Evolutionary conservation across 92 coral and sea anemone species (phyloP).

Genomic region (Siderastrea siderea): DNA sequence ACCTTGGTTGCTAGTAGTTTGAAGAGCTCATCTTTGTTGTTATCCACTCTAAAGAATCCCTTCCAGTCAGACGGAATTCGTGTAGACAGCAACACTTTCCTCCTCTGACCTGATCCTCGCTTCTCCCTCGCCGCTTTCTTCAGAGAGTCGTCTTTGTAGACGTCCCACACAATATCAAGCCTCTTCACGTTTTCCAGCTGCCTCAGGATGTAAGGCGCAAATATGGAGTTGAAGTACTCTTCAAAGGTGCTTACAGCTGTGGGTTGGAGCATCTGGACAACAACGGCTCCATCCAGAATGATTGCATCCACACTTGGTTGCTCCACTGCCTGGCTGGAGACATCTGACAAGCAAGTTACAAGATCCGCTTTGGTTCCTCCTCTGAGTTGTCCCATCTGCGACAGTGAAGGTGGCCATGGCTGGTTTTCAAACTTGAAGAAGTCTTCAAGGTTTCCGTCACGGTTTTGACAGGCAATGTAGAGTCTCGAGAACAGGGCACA

Average conservation of each 20-base stretch:
- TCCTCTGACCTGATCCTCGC: slow-evolving; percentile 77
- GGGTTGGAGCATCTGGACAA: too few species aligned
- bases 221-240: slow-evolving; percentile 61
- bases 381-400: slow-evolving; percentile 64
- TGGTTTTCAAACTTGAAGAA: slow-evolving; percentile 70
- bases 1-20: slow-evolving; percentile 48
- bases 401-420: slow-evolving; percentile 71
- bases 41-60: slow-evolving; percentile 69
- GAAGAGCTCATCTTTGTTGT: slow-evolving; percentile 78
- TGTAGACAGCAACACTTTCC: slow-evolving; percentile 59
- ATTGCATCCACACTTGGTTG: too few species aligned
- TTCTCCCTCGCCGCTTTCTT: slow-evolving; percentile 68
- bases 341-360: slow-evolving; percentile 58
- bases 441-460: slow-evolving; percentile 63
- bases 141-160: slow-evolving; percentile 64
- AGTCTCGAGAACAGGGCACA: slow-evolving; percentile 68
- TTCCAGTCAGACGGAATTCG: slow-evolving; percentile 79
- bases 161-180: slow-evolving; percentile 75
- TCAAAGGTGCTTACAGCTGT: too few species aligned
- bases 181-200: slow-evolving; percentile 61
- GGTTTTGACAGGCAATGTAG: slow-evolving; percentile 66
- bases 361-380: slow-evolving; percentile 77
- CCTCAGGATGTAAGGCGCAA: slow-evolving; percentile 66
- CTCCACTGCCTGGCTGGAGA: too few species aligned
- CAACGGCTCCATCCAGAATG: too few species aligned